Percentiles rank a stretch among this genome's conserved stretches.
Evolutionary conservation across 1,140 invertebrate genomes (phyloP).

Genomic region (Diorhabda carinulata): DNA sequence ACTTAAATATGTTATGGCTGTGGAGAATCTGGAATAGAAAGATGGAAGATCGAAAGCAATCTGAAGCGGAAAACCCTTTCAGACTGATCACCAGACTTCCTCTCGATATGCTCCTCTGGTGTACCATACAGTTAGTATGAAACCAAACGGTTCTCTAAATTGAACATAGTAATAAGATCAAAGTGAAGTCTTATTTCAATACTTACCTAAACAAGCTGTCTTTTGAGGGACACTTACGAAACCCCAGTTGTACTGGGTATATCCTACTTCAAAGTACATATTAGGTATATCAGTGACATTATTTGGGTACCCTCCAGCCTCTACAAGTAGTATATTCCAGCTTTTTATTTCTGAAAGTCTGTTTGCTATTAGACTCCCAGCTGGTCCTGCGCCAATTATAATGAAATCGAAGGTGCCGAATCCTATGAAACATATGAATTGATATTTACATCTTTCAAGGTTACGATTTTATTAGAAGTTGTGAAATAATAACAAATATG

Average conservation of each 20-base stretch:
- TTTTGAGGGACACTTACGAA: conserved; percentile 54
- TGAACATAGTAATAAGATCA: too few species aligned
- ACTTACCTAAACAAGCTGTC: conserved; percentile 23
- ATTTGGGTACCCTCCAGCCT: conserved; percentile 62
- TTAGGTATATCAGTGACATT: conserved; percentile 61
- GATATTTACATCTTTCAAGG: background rate
- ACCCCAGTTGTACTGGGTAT: conserved; percentile 63
- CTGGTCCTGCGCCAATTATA: conserved; percentile 83
- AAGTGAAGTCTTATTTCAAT: too few species aligned
- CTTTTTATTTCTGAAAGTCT: conserved; percentile 67
- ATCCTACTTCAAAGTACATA: conserved; percentile 54
- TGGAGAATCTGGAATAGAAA: background rate
- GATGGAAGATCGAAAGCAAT: background rate
- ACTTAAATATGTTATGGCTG: too few species aligned
- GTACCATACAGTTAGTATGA: too few species aligned
- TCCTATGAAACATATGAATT: background rate
- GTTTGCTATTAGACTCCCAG: conserved; percentile 83
- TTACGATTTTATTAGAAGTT: background rate
- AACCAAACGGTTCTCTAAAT: too few species aligned
- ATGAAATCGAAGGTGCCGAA: conserved; percentile 67
- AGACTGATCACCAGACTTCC: too few species aligned
- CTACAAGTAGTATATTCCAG: conserved; percentile 76
- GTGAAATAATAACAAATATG: background rate
- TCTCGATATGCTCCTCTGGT: too few species aligned
- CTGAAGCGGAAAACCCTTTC: too few species aligned